Evolutionary conservation across 2,113 vertebrate genomes (phyloP).

Genomic region (Mobula hypostoma): DNA sequence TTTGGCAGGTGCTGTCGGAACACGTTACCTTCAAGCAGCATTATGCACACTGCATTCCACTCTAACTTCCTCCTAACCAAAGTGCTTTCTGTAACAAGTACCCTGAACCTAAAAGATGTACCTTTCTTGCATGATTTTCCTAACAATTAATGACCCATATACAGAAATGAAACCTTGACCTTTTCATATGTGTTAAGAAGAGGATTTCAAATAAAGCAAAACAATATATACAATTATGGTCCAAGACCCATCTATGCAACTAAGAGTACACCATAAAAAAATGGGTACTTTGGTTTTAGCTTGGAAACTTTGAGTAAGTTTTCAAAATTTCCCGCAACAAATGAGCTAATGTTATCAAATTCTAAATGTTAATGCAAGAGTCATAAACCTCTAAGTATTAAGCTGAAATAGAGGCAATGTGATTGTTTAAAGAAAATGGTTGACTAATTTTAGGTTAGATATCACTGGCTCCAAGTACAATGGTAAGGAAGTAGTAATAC

Average conservation of each 20-base stretch:
- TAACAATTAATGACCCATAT: neutral
- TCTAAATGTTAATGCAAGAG: conserved; percentile 9
- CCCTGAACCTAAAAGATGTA: neutral
- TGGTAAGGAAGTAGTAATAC: neutral
- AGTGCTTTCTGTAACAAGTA: no score
- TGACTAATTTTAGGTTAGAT: neutral
- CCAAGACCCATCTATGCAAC: neutral
- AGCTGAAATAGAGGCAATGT: neutral
- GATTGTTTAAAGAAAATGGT: neutral
- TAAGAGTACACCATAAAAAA: neutral
- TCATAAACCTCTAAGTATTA: neutral
- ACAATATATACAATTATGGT: neutral
- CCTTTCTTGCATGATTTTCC: neutral
- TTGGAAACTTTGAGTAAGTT: no score
- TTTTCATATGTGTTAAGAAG: neutral
- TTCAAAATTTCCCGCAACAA: neutral
- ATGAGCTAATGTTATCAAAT: neutral
- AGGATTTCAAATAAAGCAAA: neutral
- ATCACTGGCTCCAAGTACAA: conserved; percentile 12
- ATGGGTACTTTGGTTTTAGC: neutral
- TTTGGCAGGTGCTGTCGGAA: neutral
- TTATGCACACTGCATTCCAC: neutral
- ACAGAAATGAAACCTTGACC: neutral
- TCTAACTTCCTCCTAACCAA: neutral
- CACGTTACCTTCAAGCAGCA: neutral